Percentiles rank a stretch among this genome's conserved stretches.
Evolutionary conservation across 2,113 vertebrate genomes (phyloP).

Genomic region (Tympanuchus pallidicinctus): DNA sequence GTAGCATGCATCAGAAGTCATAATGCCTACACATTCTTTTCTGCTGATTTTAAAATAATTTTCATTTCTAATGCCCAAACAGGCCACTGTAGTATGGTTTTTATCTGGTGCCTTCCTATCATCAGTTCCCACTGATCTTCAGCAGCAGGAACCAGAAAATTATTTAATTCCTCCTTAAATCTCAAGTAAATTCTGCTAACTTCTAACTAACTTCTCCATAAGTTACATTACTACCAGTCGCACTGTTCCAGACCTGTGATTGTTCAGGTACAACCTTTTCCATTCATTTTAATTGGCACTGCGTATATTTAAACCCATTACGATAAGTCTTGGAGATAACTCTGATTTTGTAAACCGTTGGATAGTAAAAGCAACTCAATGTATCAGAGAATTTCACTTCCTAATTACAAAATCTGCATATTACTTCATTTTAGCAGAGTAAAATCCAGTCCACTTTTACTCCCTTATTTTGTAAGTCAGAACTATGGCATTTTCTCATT

Average conservation of each 20-base stretch:
- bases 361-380: constrained; percentile 32
- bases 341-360: constrained; percentile 30
- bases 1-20: background rate
- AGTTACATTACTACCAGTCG: rapidly evolving
- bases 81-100: background rate
- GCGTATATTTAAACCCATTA: background rate
- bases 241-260: background rate
- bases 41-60: background rate
- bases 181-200: background rate
- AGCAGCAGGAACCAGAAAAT: background rate
- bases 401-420: constrained; percentile 10
- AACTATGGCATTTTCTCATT: constrained; percentile 27
- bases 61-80: background rate
- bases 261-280: background rate
- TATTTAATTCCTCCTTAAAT: constrained; percentile 6
- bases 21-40: constrained; percentile 17
- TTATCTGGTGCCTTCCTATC: background rate
- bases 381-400: background rate
- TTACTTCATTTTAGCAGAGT: constrained; percentile 27
- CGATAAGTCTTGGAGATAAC: background rate
- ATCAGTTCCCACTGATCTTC: constrained; percentile 16
- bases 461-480: constrained; percentile 11
- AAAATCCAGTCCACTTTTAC: constrained; percentile 31
- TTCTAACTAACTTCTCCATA: background rate
- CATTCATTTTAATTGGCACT: constrained; percentile 14